phyloP scores from a whole-genome alignment of 1,140 invertebrate genomes.

The Drosophila seguyi region DNA sequence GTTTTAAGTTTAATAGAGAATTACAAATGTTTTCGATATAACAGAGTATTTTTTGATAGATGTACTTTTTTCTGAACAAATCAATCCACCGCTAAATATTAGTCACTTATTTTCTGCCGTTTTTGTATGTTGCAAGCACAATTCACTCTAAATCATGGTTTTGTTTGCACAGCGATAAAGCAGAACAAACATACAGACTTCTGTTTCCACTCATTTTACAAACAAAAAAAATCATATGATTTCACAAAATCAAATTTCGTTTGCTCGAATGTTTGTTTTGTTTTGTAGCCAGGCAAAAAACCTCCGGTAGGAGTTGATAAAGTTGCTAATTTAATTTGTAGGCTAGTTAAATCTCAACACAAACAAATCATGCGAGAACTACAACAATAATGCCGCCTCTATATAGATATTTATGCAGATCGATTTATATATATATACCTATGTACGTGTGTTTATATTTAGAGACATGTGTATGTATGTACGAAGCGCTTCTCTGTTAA shows the following conservation, averaged over 20 bases:
- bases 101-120: slow-evolving; percentile 50
- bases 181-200: slow-evolving; percentile 4
- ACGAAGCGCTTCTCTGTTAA: slow-evolving; percentile 64
- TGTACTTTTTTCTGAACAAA: too few relatives aligned
- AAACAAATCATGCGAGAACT: slow-evolving; percentile 70
- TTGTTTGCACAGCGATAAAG: slow-evolving; percentile 16
- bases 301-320: slow-evolving; percentile 1
- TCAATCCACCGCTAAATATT: slow-evolving; percentile 33
- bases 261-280: slow-evolving; percentile 10
- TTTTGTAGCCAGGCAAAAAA: slow-evolving; percentile 6
- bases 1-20: neutral
- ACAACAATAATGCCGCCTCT: slow-evolving; percentile 81
- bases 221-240: slow-evolving; percentile 12
- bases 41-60: too few relatives aligned
- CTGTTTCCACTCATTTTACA: neutral
- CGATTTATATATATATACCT: slow-evolving; percentile 57
- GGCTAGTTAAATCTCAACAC: slow-evolving; percentile 76
- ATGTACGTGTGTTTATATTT: slow-evolving; percentile 51
- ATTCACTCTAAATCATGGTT: slow-evolving; percentile 13
- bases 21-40: neutral
- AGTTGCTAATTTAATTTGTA: slow-evolving; percentile 76
- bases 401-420: slow-evolving; percentile 79
- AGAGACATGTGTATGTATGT: slow-evolving; percentile 60
- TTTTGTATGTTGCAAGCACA: slow-evolving; percentile 62
- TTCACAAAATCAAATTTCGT: neutral